A percentile compares a stretch with the other conserved stretches of the same genome.
Evolutionary conservation across 1,140 invertebrate species (phyloP).

Genomic region (Caerostris darwini): DNA sequence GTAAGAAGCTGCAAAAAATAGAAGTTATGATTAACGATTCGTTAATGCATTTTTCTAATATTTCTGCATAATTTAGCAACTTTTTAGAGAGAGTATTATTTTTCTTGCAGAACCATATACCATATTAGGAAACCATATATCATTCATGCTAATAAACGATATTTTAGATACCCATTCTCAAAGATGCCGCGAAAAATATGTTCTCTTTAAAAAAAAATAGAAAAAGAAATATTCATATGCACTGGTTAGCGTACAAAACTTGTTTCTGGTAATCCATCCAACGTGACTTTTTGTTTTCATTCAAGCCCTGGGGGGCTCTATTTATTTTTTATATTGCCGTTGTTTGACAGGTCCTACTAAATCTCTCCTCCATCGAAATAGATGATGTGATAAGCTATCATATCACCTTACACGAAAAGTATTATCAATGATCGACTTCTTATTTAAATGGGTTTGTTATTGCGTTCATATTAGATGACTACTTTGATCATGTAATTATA

Average conservation of each 20-base stretch:
- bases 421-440: background rate
- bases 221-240: background rate
- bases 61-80: background rate
- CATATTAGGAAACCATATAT: background rate
- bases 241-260: background rate
- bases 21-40: background rate
- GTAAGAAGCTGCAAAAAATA: background rate
- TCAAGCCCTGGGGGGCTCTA: background rate
- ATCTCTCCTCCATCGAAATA: background rate
- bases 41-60: background rate
- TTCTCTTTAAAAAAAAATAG: background rate
- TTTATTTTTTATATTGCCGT: conserved; percentile 22
- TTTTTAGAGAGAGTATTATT: background rate
- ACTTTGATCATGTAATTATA: background rate
- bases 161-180: background rate
- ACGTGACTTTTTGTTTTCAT: background rate
- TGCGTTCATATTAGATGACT: background rate
- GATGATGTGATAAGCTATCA: background rate
- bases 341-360: conserved; percentile 2
- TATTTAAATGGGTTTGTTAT: background rate
- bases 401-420: background rate
- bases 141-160: conserved; percentile 2
- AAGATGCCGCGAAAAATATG: conserved; percentile 12
- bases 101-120: too few relatives aligned
- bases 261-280: background rate